Evolutionary conservation across 2,113 vertebrate genomes (phyloP).

Genomic region (Scalopus aquaticus): DNA sequence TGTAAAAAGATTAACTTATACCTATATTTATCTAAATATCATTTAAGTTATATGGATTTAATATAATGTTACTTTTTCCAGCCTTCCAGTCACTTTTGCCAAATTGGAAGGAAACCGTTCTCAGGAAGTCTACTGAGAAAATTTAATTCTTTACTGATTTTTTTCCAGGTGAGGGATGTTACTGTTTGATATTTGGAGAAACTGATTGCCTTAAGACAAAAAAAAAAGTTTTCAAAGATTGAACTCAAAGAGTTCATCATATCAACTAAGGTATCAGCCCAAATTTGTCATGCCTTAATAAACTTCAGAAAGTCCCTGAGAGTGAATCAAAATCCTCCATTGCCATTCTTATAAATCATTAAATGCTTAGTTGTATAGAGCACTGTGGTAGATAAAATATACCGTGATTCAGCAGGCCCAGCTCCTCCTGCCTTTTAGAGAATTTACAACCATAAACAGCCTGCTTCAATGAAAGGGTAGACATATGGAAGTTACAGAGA

Average conservation of each 20-base stretch:
- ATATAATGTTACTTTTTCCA: conserved; percentile 48
- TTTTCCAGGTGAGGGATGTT: not conserved
- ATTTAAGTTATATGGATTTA: conserved; percentile 42
- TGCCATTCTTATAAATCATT: not conserved
- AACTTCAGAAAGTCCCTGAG: conserved; percentile 2
- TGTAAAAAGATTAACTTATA: conserved; percentile 36
- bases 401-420: not conserved
- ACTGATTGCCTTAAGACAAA: not conserved
- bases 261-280: not conserved
- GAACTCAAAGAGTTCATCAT: conserved; percentile 24
- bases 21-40: not conserved
- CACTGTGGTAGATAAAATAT: not conserved
- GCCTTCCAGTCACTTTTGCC: conserved; percentile 30
- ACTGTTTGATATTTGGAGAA: conserved; percentile 27
- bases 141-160: conserved; percentile 28
- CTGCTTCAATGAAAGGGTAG: not conserved
- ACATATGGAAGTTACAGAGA: not conserved
- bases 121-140: conserved; percentile 5
- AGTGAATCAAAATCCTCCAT: not conserved
- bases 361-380: not conserved
- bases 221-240: not conserved
- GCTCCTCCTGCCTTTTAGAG: not conserved
- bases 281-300: not conserved
- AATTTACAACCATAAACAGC: not conserved
- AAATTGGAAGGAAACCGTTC: conserved; percentile 54